phyloP scores from a whole-genome alignment of 2,797 vertebrate genomes.

The Chaenodraco wilsoni region DNA sequence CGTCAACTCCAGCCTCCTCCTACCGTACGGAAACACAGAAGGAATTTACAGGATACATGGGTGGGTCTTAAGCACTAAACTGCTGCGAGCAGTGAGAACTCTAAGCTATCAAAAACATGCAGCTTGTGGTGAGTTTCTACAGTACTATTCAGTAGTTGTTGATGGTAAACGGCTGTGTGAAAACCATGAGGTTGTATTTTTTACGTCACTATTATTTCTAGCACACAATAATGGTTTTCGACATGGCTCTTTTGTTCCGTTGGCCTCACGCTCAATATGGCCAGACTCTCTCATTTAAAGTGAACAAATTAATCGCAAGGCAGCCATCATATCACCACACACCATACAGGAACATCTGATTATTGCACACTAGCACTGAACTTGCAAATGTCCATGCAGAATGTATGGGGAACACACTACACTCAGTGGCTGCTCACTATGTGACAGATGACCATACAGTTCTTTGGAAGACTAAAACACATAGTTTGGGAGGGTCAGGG shows the following conservation, averaged over 20 bases:
- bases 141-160: conserved; percentile 72
- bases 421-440: conserved; percentile 64
- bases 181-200: conserved; percentile 67
- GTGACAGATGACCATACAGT: conserved; percentile 62
- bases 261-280: conserved; percentile 51
- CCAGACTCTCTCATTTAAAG: conserved; percentile 54
- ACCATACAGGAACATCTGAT: conserved; percentile 64
- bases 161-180: conserved; percentile 60
- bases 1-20: conserved; percentile 65
- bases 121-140: conserved; percentile 76
- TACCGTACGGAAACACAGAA: conserved; percentile 66
- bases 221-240: conserved; percentile 54
- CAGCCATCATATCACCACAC: conserved; percentile 50
- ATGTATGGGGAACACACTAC: conserved; percentile 68
- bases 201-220: conserved; percentile 50
- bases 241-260: conserved; percentile 71
- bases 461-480: conserved; percentile 82
- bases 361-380: conserved; percentile 84
- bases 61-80: conserved; percentile 71
- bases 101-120: conserved; percentile 80
- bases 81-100: conserved; percentile 69
- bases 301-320: conserved; percentile 47
- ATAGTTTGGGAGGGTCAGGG: conserved; percentile 47
- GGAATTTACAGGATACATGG: conserved; percentile 75
- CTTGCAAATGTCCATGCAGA: conserved; percentile 81